Base-by-base conservation (phyloP, 2,888 invertebrate species). In the Mesoligia furuncula region DNA sequence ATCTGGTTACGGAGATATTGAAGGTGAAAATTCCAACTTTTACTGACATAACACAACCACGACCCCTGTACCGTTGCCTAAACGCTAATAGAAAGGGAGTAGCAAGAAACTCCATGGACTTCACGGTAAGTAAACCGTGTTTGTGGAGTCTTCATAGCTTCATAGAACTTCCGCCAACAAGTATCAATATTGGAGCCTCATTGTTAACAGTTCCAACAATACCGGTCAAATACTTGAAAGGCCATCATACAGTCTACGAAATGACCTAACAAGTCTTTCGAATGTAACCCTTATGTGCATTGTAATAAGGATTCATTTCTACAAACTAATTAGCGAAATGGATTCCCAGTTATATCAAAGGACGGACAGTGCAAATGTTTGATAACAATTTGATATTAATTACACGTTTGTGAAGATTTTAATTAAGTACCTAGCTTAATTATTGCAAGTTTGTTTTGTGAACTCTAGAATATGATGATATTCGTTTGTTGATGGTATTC, bases 311-410 rank as follows among this genome's bases (percentile, higher is more conserved):
- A 83, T 62, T 42, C 71, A 45, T 73, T 67, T 65, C 5, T n/a
- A 31, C n/a, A 24, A 86, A 78, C 80, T 88, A 89, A 89, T 89
- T 87, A 89, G 65, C 59, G 31, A 81, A 89, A 87, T 89, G 81
- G 86, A 66, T 77, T 73, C 51, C 59, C 54, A 65, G 54, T 73
- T 76, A 66, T 68, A 59, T 65, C 57, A 68, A 36, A 66, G 45
- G 20, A 15, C 36, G 66, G 66, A 54, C 73, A 65, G 69, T 20
- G 81, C 76, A 88, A 87, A 87, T 83, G 73, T 87, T 88, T 88
- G 86, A 79, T 73, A 69, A 77, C 73, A 68, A 68, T 66, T 79
- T 73, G 36, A 76, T 76, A 83, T 80, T 83, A 83, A 85, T 83
- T 80, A 79, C n/a, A 68, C 27, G 57, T 74, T 85, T 67, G 36